Evolutionary conservation across 1,140 invertebrate species (phyloP).

Genomic region (Harpegnathos saltator): DNA sequence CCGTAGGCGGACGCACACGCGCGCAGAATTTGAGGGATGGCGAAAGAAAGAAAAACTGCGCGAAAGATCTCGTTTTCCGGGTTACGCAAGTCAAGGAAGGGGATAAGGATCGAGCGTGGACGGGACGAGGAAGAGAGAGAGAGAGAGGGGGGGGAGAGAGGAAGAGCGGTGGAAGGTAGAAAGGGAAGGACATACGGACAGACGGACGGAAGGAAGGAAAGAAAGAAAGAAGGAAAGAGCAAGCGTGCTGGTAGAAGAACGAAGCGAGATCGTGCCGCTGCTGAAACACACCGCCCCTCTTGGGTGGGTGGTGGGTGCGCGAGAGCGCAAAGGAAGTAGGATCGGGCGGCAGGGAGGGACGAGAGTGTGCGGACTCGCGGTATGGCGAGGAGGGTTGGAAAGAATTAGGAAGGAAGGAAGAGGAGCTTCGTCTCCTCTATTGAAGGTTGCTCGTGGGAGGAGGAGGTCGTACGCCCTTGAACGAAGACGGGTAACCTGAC

Average conservation of each 20-base stretch:
- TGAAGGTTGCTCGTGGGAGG: conserved; percentile 76
- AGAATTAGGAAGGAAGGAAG: conserved; percentile 62
- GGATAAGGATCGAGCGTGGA: background rate
- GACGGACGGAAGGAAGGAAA: background rate
- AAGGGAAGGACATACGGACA: background rate
- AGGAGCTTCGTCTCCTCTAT: conserved; percentile 56
- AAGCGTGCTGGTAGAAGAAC: conserved; percentile 3
- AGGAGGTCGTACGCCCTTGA: conserved; percentile 82
- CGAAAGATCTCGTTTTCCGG: conserved; percentile 68
- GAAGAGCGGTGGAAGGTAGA: conserved; percentile 52
- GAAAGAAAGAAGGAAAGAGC: conserved; percentile 3
- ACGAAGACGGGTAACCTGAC: conserved; percentile 80
- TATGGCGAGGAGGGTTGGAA: background rate
- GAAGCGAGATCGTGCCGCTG: conserved; percentile 30
- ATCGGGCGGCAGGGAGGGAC: background rate
- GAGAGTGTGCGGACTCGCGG: background rate
- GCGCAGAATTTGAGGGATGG: conserved; percentile 39
- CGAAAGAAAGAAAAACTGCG: conserved; percentile 62
- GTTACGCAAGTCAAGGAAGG: conserved; percentile 42
- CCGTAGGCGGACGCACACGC: conserved; percentile 23
- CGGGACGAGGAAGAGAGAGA: background rate
- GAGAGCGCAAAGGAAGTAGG: conserved; percentile 1
- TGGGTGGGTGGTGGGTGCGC: conserved; percentile 8
- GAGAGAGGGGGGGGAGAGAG: background rate
- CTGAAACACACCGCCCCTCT: conserved; percentile 26